Conservation (phyloP, 2,797 vertebrate species). For the Pteronotus mesoamericanus region DNA sequence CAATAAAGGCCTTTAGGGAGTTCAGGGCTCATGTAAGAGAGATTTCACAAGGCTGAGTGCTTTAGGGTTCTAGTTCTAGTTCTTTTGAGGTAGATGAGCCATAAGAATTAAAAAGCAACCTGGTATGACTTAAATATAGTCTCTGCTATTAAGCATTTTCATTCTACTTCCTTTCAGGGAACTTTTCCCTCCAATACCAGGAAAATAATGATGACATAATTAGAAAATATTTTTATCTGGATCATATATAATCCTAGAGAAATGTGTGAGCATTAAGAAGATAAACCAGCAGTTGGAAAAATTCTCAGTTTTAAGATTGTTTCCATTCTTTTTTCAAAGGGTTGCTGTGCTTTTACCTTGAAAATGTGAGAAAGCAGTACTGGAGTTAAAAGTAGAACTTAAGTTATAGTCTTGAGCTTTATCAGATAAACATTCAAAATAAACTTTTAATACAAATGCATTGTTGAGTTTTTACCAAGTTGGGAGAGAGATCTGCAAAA, state of each 20-base stretch:
- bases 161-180: constrained; percentile 34
- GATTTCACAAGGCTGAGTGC: not conserved
- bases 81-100: constrained; percentile 1
- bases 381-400: constrained; percentile 54
- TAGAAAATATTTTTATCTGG: constrained; percentile 44
- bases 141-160: constrained; percentile 39
- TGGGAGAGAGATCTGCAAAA: constrained; percentile 27
- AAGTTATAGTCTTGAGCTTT: constrained; percentile 43
- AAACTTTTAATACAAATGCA: constrained; percentile 35
- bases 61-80: constrained; percentile 33
- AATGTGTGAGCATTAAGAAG: constrained; percentile 14
- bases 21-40: not conserved
- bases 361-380: constrained; percentile 40
- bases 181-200: not conserved
- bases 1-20: not conserved
- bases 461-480: constrained; percentile 27
- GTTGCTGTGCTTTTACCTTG: constrained; percentile 50
- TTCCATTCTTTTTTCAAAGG: constrained; percentile 46
- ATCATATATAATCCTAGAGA: constrained; percentile 33
- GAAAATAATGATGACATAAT: constrained; percentile 45
- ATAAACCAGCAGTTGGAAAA: constrained; percentile 23
- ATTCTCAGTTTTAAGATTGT: constrained; percentile 40
- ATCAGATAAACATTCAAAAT: constrained; percentile 41
- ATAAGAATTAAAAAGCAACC: constrained; percentile 43
- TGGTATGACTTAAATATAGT: constrained; percentile 29